Evolutionary conservation across 2,797 vertebrate genomes (phyloP).

Genomic region (Pipistrellus pygmaeus): DNA sequence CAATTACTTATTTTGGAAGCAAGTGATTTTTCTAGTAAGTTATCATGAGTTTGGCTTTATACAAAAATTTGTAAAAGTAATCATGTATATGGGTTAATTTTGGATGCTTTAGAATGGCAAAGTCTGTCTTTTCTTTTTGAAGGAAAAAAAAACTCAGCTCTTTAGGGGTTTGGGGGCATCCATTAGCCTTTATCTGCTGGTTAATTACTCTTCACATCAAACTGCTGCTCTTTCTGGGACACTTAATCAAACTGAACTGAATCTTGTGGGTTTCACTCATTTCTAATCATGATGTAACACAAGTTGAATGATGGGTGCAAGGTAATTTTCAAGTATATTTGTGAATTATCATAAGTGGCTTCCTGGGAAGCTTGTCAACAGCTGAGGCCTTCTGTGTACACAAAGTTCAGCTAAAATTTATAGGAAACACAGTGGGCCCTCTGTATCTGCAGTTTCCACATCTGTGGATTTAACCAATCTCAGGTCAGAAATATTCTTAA

Average conservation of each 20-base stretch:
- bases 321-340: slow-evolving; percentile 21
- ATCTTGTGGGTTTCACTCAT: neutral
- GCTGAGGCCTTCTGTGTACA: neutral
- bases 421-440: neutral
- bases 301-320: slow-evolving; percentile 2
- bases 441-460: neutral
- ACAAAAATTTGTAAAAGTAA: neutral
- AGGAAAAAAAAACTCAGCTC: neutral
- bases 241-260: slow-evolving; percentile 40
- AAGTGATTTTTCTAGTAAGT: neutral
- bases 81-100: neutral
- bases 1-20: neutral
- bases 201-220: slow-evolving; percentile 64
- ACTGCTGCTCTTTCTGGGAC: neutral
- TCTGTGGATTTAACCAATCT: neutral
- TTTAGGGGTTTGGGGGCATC: neutral
- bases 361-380: neutral
- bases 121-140: neutral
- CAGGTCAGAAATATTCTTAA: neutral
- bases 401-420: neutral
- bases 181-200: slow-evolving; percentile 27
- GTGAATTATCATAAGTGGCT: neutral
- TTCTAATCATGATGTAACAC: slow-evolving; percentile 53
- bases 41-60: neutral
- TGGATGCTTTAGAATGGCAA: neutral